Base-by-base conservation (phyloP, 2,888 invertebrate species). In the Hololepta plana region DNA sequence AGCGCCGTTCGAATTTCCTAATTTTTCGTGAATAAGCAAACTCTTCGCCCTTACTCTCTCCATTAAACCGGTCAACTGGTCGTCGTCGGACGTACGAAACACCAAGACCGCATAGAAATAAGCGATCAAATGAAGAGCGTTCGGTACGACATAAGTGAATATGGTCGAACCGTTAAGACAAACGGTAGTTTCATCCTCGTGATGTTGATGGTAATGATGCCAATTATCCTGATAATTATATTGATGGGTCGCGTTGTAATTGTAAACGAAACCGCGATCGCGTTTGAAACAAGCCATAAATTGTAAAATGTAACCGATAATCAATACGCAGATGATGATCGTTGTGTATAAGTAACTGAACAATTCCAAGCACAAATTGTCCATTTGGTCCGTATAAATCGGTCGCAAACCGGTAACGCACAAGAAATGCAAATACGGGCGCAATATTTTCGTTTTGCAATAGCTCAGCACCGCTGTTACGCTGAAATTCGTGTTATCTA, bases 31-130 rank as follows among this genome's bases (percentile, higher is more conserved):
- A 8, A 21, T 10, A 21, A 8, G 6, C 6, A 8, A 21, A 21
- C 6, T 21, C 7, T 21, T 8, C 6, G 5, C 5, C 33, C 58
- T 57, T 44, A 74, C 81, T 40, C 80, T 62, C 51, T 84, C 84
- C 67, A 82, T 79, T 25, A 84, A 58, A 55, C 77, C 76, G 40
- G 80, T 79, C 26, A 84, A 50, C 41, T 82, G 81, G 46, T 84
- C 82, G 45, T 79, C 80, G 47, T 82, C 80, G 15, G 72, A 69
- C 36, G 72, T 64, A 40, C 81, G 62, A 47, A 80, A 76, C 26
- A 80, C 57, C 43, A 72, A 68, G 27, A 81, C 58, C 0, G 79
- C 72, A 35, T 79, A 72, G 9, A 77, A 39, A 44, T 77, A 84
- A 8, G 76, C 79, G 23, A 62, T 35, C 28, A 82, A 62, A 52